Evolutionary conservation across 2,113 vertebrate species (phyloP).

Genomic region (Anarhynchus alexandrinus): DNA sequence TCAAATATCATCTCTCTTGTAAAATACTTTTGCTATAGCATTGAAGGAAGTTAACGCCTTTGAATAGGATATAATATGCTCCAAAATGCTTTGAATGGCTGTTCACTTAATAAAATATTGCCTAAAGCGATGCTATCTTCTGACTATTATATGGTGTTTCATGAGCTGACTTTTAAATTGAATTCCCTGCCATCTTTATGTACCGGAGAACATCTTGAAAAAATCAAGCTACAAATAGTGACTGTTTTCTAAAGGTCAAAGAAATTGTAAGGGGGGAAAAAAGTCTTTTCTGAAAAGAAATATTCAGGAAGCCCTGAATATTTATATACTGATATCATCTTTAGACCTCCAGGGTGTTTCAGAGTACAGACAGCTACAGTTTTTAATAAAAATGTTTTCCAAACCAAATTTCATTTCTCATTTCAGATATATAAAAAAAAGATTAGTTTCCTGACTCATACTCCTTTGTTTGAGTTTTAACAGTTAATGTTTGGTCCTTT

Average conservation of each 20-base stretch:
- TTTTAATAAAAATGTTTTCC: conserved; percentile 55
- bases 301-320: conserved; percentile 55
- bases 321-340: conserved; percentile 59
- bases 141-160: conserved; percentile 42
- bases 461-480: conserved; percentile 22
- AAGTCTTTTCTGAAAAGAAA: conserved; percentile 52
- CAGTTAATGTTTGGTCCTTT: not conserved
- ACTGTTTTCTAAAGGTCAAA: conserved; percentile 53
- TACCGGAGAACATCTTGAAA: conserved; percentile 50
- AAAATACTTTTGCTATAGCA: conserved; percentile 39
- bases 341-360: conserved; percentile 56
- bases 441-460: conserved; percentile 1
- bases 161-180: conserved; percentile 48
- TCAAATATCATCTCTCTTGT: conserved; percentile 56
- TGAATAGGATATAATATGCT: conserved; percentile 3
- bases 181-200: conserved; percentile 46
- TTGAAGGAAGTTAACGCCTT: conserved; percentile 3
- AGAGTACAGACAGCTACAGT: conserved; percentile 24
- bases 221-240: conserved; percentile 51
- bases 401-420: conserved; percentile 49
- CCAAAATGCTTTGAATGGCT: conserved; percentile 36
- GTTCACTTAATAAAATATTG: conserved; percentile 23
- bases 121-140: conserved; percentile 38
- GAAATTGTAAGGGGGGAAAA: not conserved
- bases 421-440: conserved; percentile 20